These are phyloP conservation scores for Tyrannus savana DNA, from an alignment of 2,113 vertebrate genomes.

Conservation along the genomic window DNA sequence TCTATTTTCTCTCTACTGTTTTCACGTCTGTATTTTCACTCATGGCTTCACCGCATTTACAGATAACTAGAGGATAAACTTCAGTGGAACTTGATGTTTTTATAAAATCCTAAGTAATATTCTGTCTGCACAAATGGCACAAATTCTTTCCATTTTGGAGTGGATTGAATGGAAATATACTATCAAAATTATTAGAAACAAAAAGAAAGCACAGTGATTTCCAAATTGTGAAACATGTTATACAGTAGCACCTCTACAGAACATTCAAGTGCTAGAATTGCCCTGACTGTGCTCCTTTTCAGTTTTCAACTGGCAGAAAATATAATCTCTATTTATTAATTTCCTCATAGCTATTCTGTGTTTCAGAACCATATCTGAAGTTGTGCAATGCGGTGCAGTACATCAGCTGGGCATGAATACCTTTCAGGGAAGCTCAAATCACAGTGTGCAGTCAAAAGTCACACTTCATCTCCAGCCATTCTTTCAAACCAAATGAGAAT, in stretches of 20 bases:
- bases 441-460: not conserved
- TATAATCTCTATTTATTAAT: not conserved
- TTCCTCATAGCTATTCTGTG: not conserved
- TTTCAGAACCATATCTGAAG: not conserved
- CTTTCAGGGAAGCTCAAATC: slow-evolving; percentile 2
- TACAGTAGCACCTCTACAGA: fast-evolving
- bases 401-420: not conserved
- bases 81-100: not conserved
- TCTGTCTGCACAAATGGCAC: not conserved
- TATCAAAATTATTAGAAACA: not conserved
- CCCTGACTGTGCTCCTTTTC: not conserved
- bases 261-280: not conserved
- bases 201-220: not conserved
- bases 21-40: not conserved
- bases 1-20: not conserved
- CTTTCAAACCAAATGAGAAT: not conserved
- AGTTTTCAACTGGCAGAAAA: not conserved
- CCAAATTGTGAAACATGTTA: not conserved
- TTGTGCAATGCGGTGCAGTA: not conserved
- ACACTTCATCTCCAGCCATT: not conserved
- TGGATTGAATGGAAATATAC: not conserved
- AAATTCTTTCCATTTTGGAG: not conserved
- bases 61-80: not conserved
- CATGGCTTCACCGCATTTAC: not conserved
- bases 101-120: not conserved